Conservation (phyloP, 2,888 invertebrate genomes). For the Plemyria rubiginata region DNA sequence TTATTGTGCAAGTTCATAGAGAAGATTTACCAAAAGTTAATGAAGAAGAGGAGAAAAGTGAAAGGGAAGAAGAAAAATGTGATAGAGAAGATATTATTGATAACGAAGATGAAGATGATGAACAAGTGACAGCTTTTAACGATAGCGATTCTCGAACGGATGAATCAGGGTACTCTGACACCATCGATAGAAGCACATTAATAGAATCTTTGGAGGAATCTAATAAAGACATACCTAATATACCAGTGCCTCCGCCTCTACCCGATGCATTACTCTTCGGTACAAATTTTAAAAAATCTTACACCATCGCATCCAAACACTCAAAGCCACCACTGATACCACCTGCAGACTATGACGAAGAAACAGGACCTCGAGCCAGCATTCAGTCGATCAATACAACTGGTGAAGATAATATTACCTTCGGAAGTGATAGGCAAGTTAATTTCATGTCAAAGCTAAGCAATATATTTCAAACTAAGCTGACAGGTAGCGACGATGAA, state of each 20-base stretch:
- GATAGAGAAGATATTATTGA: slow-evolving; percentile 46
- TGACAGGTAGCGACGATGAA: slow-evolving; percentile 57
- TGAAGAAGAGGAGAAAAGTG: slow-evolving; percentile 69
- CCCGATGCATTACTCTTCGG: slow-evolving; percentile 67
- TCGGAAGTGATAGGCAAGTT: slow-evolving; percentile 68
- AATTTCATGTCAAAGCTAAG: slow-evolving; percentile 76
- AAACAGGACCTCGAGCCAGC: slow-evolving; percentile 58
- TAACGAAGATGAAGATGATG: slow-evolving; percentile 53
- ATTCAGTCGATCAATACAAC: slow-evolving; percentile 59
- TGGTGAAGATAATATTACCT: slow-evolving; percentile 61
- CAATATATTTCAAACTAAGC: slow-evolving; percentile 70
- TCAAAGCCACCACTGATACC: slow-evolving; percentile 32
- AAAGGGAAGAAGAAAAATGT: slow-evolving; percentile 58
- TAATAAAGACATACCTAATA: slow-evolving; percentile 57
- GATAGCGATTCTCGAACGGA: slow-evolving; percentile 78
- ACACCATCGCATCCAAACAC: slow-evolving; percentile 53
- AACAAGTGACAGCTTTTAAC: slow-evolving; percentile 67
- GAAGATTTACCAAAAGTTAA: slow-evolving; percentile 77
- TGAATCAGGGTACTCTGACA: slow-evolving; percentile 79
- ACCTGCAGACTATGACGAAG: slow-evolving; percentile 45
- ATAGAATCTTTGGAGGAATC: slow-evolving; percentile 58
- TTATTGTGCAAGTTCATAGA: slow-evolving; percentile 84
- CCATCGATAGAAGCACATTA: slow-evolving; percentile 64
- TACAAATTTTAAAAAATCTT: slow-evolving; percentile 55
- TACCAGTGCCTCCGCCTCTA: slow-evolving; percentile 74